Evolutionary conservation across 2,888 invertebrate genomes (phyloP).

Genomic region (Drosophila sordidapex): DNA sequence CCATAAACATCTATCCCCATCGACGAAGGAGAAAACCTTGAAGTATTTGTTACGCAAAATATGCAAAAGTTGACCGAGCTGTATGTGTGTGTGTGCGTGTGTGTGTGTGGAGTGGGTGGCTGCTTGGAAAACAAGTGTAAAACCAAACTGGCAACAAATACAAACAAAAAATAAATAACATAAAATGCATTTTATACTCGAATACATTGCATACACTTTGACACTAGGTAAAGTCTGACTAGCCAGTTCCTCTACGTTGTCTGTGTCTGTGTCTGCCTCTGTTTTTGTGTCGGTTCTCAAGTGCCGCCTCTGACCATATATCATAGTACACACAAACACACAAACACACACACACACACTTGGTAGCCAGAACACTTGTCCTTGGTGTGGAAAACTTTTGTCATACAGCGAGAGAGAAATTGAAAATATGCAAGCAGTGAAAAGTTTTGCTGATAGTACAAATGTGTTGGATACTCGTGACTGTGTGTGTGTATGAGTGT

Average conservation of each 20-base stretch:
- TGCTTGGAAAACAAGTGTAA: conserved; percentile 36
- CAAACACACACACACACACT: conserved; percentile 17
- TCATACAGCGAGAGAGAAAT: conserved; percentile 58
- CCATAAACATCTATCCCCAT: neutral
- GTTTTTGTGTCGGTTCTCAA: conserved; percentile 9
- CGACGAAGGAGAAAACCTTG: conserved; percentile 45
- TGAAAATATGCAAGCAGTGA: conserved; percentile 72
- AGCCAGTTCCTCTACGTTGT: neutral
- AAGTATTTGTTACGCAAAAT: conserved; percentile 60
- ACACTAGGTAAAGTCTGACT: conserved; percentile 47
- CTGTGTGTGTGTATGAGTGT: conserved; percentile 15
- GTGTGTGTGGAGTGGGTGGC: too few species aligned
- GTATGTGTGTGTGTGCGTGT: too few species aligned
- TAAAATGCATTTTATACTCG: conserved; percentile 42
- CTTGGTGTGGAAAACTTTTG: conserved; percentile 75
- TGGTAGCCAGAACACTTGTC: conserved; percentile 61
- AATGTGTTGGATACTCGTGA: conserved; percentile 15
- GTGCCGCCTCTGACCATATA: conserved; percentile 49
- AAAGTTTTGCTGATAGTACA: conserved; percentile 64
- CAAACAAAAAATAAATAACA: conserved; percentile 49
- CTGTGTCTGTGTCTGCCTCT: neutral
- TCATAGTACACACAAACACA: conserved; percentile 39
- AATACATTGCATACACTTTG: conserved; percentile 42
- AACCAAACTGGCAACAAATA: conserved; percentile 44
- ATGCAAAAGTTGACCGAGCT: conserved; percentile 21